phyloP scores from a whole-genome alignment of 2,113 vertebrate genomes.

The Lanius collurio region DNA sequence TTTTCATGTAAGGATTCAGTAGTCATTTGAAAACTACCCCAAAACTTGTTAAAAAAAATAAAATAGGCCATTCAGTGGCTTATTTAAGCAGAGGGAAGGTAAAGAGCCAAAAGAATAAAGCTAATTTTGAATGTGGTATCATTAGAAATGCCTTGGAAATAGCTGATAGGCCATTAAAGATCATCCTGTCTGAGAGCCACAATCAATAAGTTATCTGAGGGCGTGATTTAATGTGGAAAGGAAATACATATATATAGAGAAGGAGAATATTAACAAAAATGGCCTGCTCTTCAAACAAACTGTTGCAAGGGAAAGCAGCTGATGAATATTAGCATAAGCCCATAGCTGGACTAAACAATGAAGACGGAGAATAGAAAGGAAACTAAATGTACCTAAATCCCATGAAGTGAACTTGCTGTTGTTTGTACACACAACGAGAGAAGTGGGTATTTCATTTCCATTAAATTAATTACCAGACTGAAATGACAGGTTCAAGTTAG shows the following conservation, averaged over 20 bases:
- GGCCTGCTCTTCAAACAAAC: not conserved
- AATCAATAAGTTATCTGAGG: not conserved
- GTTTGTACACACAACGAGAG: fast-evolving
- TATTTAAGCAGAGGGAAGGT: not conserved
- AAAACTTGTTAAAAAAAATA: not conserved
- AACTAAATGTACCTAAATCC: not conserved
- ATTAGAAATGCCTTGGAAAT: not conserved
- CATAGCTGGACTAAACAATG: not conserved
- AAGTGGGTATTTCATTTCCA: not conserved
- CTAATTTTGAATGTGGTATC: not conserved
- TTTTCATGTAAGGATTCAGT: not conserved
- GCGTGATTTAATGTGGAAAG: not conserved
- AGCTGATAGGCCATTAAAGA: not conserved
- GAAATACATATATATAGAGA: not conserved
- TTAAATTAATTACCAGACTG: not conserved
- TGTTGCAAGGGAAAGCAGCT: not conserved
- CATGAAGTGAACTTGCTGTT: not conserved
- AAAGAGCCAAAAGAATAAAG: not conserved
- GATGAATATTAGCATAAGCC: not conserved
- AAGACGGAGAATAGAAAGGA: not conserved
- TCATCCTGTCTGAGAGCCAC: not conserved
- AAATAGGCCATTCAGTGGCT: not conserved
- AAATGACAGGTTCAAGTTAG: not conserved
- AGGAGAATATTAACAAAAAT: not conserved
- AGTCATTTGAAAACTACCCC: not conserved